A percentile compares a stretch with the other conserved stretches of the same genome.
Conservation (phyloP, 2,888 invertebrate genomes). For the Leptopilina drosophilae region DNA sequence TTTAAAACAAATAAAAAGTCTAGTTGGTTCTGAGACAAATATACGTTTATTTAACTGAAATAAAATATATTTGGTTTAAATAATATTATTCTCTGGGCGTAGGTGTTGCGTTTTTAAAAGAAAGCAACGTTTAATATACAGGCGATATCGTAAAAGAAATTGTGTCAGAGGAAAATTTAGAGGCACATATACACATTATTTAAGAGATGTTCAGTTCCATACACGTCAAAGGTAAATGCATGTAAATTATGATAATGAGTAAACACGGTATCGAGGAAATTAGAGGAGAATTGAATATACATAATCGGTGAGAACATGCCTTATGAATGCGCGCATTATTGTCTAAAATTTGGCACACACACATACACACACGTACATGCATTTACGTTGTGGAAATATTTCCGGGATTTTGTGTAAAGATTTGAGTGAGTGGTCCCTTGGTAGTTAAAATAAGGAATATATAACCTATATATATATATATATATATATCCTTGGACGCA, state of each 20-base stretch:
- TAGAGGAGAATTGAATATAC: not conserved
- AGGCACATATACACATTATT: too few species aligned
- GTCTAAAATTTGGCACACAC: slow-evolving; percentile 9
- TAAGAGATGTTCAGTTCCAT: not conserved
- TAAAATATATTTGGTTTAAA: too few species aligned
- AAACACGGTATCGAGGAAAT: not conserved
- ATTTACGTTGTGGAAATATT: not conserved
- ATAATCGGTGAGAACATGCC: slow-evolving; percentile 1
- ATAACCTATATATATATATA: slow-evolving; percentile 15
- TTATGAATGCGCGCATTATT: not conserved
- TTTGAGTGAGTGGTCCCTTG: slow-evolving; percentile 8
- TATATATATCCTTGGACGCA: not conserved
- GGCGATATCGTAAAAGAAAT: too few species aligned
- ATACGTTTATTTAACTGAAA: too few species aligned
- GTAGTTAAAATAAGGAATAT: slow-evolving; percentile 3
- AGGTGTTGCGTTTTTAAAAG: too few species aligned
- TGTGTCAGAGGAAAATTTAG: too few species aligned
- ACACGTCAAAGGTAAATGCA: not conserved
- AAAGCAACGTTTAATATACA: too few species aligned
- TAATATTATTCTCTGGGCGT: too few species aligned
- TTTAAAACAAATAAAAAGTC: too few species aligned
- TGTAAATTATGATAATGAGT: slow-evolving; percentile 6
- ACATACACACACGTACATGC: too few species aligned
- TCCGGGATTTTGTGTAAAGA: not conserved
- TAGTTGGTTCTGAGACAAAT: too few species aligned